Conservation (phyloP, 2,888 invertebrate species). For the Sturmia bella region DNA sequence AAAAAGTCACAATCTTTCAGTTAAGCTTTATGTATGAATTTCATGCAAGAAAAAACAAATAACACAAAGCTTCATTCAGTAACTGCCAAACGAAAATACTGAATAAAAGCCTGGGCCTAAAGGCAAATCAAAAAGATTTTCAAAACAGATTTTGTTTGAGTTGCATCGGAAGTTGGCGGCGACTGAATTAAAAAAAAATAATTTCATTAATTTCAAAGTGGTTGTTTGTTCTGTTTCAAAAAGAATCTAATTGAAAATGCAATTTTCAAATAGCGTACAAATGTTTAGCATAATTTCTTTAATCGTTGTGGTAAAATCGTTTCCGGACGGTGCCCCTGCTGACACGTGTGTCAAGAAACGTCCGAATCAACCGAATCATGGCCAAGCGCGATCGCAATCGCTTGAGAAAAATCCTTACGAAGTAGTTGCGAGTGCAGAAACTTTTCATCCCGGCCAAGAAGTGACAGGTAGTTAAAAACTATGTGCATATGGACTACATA, state of each 20-base stretch:
- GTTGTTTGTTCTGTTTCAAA: constrained; percentile 21
- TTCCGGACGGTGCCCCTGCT: constrained; percentile 91
- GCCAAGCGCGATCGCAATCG: constrained; percentile 87
- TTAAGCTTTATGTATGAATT: constrained; percentile 53
- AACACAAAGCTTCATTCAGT: constrained; percentile 57
- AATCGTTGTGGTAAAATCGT: constrained; percentile 82
- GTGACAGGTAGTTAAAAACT: constrained; percentile 84
- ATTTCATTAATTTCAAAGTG: constrained; percentile 50
- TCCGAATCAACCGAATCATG: constrained; percentile 89
- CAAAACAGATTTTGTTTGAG: constrained; percentile 55
- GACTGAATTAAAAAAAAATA: constrained; percentile 1
- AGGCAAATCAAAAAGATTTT: constrained; percentile 64
- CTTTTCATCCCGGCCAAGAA: constrained; percentile 86
- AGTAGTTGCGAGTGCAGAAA: constrained; percentile 85
- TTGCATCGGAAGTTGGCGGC: constrained; percentile 46
- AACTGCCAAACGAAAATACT: constrained; percentile 43
- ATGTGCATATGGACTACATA: no score
- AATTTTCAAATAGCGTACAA: constrained; percentile 63
- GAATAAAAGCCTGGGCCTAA: constrained; percentile 64
- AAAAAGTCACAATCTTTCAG: constrained; percentile 7
- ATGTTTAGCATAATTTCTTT: constrained; percentile 78
- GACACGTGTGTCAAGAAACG: constrained; percentile 90
- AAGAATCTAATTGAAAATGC: constrained; percentile 38
- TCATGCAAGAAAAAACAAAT: not conserved
- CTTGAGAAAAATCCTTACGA: constrained; percentile 86